Conservation (phyloP, 1,140 invertebrate species). For the Heterodera schachtii region DNA sequence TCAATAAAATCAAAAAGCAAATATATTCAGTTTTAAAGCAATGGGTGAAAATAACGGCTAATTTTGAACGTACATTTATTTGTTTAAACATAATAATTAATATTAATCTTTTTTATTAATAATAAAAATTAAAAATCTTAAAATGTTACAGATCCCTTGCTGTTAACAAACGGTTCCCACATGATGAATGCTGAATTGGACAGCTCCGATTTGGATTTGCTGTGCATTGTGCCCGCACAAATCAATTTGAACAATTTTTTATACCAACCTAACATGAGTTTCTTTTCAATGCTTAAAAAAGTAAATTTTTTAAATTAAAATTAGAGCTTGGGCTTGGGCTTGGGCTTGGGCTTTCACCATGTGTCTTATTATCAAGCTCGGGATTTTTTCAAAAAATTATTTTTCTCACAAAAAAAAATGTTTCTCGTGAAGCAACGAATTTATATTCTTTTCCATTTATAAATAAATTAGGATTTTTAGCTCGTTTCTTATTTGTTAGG, state of each 20-base stretch:
- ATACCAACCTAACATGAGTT: not conserved
- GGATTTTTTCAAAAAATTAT: too few species aligned
- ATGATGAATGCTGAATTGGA: not conserved
- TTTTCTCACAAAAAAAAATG: too few species aligned
- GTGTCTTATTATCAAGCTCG: too few species aligned
- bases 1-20: slow-evolving; percentile 1
- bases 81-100: slow-evolving; percentile 18
- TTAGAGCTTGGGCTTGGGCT: too few species aligned
- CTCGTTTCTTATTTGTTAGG: too few species aligned
- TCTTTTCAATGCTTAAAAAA: not conserved
- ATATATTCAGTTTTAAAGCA: not conserved
- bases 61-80: slow-evolving; percentile 5
- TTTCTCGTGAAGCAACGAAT: too few species aligned
- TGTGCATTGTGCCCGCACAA: not conserved
- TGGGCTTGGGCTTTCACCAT: too few species aligned
- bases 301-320: not conserved
- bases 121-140: not conserved
- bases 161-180: not conserved
- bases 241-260: slow-evolving; percentile 3
- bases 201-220: slow-evolving; percentile 20
- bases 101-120: not conserved
- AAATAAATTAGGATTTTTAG: too few species aligned
- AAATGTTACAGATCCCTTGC: not conserved
- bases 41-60: not conserved
- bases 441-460: too few species aligned